Conservation (phyloP, 2,888 invertebrate species). For the Ennomos erosarius region DNA sequence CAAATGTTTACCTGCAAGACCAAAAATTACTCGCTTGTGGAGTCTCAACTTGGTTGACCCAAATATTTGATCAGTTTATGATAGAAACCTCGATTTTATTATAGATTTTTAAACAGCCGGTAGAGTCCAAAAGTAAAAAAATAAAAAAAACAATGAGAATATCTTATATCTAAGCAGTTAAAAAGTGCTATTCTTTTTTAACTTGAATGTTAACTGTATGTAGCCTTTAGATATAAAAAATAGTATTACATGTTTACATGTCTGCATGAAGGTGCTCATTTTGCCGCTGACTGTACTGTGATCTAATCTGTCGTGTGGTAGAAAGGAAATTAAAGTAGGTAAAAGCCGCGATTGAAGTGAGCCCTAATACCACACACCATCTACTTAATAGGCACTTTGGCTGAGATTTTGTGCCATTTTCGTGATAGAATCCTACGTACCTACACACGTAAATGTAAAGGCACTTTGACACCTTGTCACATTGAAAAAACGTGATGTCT, state of each 20-base stretch:
- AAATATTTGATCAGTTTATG: too few species aligned
- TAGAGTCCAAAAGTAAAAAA: too few species aligned
- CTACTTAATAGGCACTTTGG: slow-evolving; percentile 28
- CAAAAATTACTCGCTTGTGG: too few species aligned
- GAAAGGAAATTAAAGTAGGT: slow-evolving; percentile 29
- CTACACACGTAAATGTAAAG: slow-evolving; percentile 13
- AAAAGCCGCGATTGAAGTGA: slow-evolving; percentile 22
- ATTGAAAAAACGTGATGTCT: not conserved
- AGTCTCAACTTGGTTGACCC: too few species aligned
- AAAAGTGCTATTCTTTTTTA: too few species aligned
- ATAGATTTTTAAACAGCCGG: too few species aligned
- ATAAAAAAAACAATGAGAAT: too few species aligned
- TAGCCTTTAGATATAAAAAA: not conserved
- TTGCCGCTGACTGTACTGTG: not conserved
- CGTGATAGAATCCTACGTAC: slow-evolving; percentile 13
- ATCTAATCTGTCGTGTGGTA: slow-evolving; percentile 18
- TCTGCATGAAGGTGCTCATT: too few species aligned
- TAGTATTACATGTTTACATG: too few species aligned
- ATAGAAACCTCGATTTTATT: too few species aligned
- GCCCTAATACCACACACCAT: slow-evolving; percentile 30
- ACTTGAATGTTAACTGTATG: not conserved
- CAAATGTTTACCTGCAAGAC: too few species aligned
- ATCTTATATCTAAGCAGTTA: too few species aligned
- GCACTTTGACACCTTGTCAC: not conserved
- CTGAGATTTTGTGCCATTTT: slow-evolving; percentile 19